Percentiles rank a stretch among this genome's conserved stretches.
phyloP scores from a whole-genome alignment of 2,113 vertebrate genomes.

The Corvus cornix region DNA sequence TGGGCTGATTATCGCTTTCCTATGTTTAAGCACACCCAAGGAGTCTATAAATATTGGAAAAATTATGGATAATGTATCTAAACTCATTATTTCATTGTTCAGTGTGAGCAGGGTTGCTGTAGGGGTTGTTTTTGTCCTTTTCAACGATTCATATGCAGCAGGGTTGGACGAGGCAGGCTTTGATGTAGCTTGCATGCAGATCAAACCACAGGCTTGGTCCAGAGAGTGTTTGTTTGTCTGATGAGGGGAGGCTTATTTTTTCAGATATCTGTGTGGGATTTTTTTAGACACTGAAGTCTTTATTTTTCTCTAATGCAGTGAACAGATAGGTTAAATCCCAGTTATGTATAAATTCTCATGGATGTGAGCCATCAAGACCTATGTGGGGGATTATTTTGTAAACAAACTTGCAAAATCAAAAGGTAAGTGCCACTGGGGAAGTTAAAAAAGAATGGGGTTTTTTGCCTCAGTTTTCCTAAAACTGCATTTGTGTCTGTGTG shows the following conservation, averaged over 20 bases:
- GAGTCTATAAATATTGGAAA: background rate
- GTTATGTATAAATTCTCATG: background rate
- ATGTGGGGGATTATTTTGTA: background rate
- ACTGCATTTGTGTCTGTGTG: background rate
- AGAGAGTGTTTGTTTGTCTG: background rate
- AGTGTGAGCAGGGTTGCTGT: background rate
- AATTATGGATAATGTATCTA: background rate
- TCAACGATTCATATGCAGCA: background rate
- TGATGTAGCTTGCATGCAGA: background rate
- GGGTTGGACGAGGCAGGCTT: background rate
- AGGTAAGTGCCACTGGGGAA: background rate
- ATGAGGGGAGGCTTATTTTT: background rate
- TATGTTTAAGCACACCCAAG: background rate
- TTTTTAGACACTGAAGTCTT: background rate
- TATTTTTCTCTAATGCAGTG: background rate
- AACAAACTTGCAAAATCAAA: background rate
- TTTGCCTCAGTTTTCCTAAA: conserved; percentile 17
- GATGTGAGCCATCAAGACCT: background rate
- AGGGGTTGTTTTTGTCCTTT: background rate
- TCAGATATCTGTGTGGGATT: background rate
- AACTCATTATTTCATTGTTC: background rate
- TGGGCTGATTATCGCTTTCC: background rate
- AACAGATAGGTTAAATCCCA: background rate
- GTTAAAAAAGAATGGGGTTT: background rate
- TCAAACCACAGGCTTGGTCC: background rate